These are phyloP conservation scores for Nebria brevicollis DNA, from an alignment of 2,888 invertebrate genomes.

Conservation along the genomic window DNA sequence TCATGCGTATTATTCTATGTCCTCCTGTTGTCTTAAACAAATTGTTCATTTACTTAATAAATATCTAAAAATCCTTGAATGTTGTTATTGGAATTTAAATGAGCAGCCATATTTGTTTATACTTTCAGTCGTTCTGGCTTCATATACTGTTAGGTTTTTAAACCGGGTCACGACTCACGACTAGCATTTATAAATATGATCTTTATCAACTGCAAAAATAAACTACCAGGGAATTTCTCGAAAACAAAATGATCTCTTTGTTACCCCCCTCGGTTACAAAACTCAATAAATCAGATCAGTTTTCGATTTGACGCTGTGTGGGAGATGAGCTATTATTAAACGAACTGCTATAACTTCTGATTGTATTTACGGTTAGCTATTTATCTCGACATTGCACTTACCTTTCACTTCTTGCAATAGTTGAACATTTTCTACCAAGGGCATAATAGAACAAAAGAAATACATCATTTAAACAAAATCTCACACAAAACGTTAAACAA, in stretches of 20 bases:
- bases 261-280: background rate
- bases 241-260: background rate
- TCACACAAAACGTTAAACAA: background rate
- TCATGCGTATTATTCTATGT: too few species aligned
- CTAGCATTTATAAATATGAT: background rate
- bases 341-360: background rate
- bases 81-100: slow-evolving; percentile 2
- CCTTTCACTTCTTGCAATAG: slow-evolving; percentile 1
- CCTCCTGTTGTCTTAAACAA: too few species aligned
- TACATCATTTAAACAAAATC: background rate
- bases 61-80: background rate
- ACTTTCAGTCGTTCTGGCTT: background rate
- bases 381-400: background rate
- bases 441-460: background rate
- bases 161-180: slow-evolving; percentile 1
- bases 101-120: slow-evolving; percentile 6
- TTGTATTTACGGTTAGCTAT: background rate
- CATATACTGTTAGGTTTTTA: slow-evolving; percentile 1
- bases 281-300: background rate
- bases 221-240: background rate
- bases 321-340: background rate
- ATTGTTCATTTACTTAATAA: background rate
- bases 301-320: background rate
- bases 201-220: background rate
- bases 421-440: background rate